A percentile compares a stretch with the other conserved stretches of the same genome.
phyloP scores from a whole-genome alignment of 2,113 vertebrate species.

The Sceloporus undulatus region DNA sequence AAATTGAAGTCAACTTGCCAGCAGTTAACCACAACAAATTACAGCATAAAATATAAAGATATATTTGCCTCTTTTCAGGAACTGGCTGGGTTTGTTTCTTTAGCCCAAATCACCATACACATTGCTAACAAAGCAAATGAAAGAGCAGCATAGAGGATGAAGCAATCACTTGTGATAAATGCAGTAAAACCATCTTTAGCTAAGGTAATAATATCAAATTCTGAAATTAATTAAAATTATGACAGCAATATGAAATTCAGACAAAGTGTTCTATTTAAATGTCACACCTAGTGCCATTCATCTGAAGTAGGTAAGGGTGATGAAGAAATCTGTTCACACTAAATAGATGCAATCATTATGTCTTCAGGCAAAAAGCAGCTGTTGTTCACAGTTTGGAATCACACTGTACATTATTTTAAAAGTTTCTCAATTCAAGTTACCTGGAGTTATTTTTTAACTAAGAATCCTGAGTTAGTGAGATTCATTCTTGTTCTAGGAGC shows the following conservation, averaged over 20 bases:
- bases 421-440: slow-evolving; percentile 9
- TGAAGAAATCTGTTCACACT: not conserved
- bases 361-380: not conserved
- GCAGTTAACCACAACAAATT: too few species aligned
- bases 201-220: not conserved
- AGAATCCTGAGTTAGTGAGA: too few species aligned
- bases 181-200: not conserved
- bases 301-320: not conserved
- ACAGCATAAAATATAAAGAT: slow-evolving; percentile 28
- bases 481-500: not conserved
- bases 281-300: not conserved
- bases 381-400: not conserved
- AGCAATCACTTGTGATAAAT: not conserved
- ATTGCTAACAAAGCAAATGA: slow-evolving; percentile 6
- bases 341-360: not conserved
- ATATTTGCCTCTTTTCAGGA: not conserved
- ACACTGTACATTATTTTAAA: not conserved
- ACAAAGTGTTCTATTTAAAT: slow-evolving; percentile 1
- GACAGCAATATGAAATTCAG: not conserved
- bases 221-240: not conserved
- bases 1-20: too few species aligned
- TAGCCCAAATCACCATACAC: slow-evolving; percentile 33
- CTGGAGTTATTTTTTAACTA: not conserved
- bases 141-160: not conserved
- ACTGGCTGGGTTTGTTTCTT: slow-evolving; percentile 18